phyloP scores from a whole-genome alignment of 2,797 vertebrate species.

The Alcedo atthis region DNA sequence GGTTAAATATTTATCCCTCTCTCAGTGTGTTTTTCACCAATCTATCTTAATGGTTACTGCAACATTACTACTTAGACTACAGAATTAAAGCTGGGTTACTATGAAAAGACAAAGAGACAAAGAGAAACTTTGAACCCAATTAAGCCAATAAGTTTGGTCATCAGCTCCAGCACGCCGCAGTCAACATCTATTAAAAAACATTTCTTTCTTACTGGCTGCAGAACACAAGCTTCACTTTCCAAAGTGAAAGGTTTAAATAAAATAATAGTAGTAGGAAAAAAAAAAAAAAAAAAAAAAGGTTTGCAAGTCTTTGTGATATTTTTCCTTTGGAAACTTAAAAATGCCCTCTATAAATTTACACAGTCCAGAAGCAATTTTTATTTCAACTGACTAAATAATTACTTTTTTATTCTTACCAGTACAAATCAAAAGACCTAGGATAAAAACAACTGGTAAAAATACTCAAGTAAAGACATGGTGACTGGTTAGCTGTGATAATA shows the following conservation, averaged over 20 bases:
- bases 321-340: not conserved
- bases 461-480: not conserved
- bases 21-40: not conserved
- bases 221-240: not conserved
- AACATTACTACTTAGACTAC: not conserved
- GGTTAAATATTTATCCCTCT: not conserved
- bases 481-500: not conserved
- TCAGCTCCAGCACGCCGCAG: not conserved
- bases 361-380: not conserved
- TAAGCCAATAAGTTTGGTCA: not conserved
- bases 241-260: not conserved
- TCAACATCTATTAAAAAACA: not conserved
- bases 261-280: not conserved
- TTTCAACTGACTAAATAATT: not conserved
- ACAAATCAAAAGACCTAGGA: not conserved
- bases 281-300: not conserved
- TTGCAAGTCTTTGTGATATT: not conserved
- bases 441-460: not conserved
- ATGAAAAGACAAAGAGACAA: not conserved
- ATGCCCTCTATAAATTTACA: not conserved
- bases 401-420: not conserved
- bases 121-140: not conserved
- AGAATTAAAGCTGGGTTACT: constrained; percentile 8
- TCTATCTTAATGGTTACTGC: not conserved
- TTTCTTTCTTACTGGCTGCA: not conserved